Percentiles rank a stretch among this genome's conserved stretches.
phyloP scores from a whole-genome alignment of 2,113 vertebrate species.

The Loxodonta africana region DNA sequence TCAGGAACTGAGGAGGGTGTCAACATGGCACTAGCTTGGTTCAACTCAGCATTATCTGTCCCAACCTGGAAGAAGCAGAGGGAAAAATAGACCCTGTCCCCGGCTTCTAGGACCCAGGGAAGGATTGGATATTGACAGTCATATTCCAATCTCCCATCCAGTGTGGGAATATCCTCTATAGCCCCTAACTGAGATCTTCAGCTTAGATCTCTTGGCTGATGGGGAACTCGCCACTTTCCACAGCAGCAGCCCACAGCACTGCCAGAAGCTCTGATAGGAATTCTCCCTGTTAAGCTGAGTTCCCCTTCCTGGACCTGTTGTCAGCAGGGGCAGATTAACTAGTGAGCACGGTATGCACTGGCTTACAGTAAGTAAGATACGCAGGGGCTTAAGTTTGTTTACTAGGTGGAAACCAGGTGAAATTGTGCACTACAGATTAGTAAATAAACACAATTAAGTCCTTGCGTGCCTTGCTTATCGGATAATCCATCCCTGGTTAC shows the following conservation, averaged over 20 bases:
- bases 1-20: not conserved
- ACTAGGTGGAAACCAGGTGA: no score
- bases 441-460: no score
- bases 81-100: no score
- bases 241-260: not conserved
- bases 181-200: not conserved
- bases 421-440: no score
- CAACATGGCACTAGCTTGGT: rapidly evolving
- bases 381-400: no score
- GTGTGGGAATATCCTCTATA: not conserved
- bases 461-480: no score
- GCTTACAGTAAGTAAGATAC: no score
- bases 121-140: not conserved
- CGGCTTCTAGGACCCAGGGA: not conserved
- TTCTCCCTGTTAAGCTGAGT: not conserved
- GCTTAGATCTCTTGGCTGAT: not conserved
- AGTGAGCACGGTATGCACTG: no score
- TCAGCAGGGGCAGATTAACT: no score
- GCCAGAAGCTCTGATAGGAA: not conserved
- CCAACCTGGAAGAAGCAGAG: not conserved
- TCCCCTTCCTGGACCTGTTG: not conserved
- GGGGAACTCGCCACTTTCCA: not conserved
- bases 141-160: rapidly evolving
- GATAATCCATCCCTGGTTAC: no score
- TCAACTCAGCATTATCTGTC: not conserved